Base-by-base conservation (phyloP, 2,888 invertebrate species). In the Drosophila atripex region DNA sequence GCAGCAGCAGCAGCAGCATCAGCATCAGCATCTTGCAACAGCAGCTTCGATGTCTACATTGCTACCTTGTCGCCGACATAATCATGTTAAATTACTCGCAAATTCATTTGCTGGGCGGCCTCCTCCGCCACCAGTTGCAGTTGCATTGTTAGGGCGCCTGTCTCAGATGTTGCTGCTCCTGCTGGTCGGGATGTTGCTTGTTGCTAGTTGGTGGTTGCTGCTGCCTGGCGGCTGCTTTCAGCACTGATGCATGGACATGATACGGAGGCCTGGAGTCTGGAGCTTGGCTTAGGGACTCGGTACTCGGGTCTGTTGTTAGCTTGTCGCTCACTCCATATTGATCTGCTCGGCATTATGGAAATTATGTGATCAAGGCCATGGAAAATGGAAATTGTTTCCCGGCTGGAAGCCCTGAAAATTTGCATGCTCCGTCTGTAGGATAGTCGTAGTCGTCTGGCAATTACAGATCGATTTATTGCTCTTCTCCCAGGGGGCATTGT, bases 41-140 rank as follows among this genome's bases (percentile, higher is more conserved):
- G 64, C 58, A 46, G 63, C 68, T 68, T 70, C 78, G 82, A 86
- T 68, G 86, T 86, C 78, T 88, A 78, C 87, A 88, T 83, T 77
- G 75, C 80, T 85, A 83, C 75, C 77, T 76, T 75, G 80, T 82
- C 88, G 78, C 75, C 89, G 85, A 88, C 89, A 88, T 89, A 89
- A 90, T 90, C 90, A 90, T 88, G 88, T 86, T 89, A 89, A 89
- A 89, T 89, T 89, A 87, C 86, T 84, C 82, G 89, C 88, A 87
- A 89, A 88, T 89, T 89, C 89, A 89, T 89, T 89, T 89, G 89
- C 78, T 86, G 78, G 84, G 77, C 79, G 80, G 82, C 83, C 65
- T 69, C 83, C 73, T 60, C 70, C 64, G 75, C 76, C 74, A 74
- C 77, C 66, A 68, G 55, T 60, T 73, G 65, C 54, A 57, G 55